Conservation (phyloP, 2,113 vertebrate species). For the Casuarius casuarius region DNA sequence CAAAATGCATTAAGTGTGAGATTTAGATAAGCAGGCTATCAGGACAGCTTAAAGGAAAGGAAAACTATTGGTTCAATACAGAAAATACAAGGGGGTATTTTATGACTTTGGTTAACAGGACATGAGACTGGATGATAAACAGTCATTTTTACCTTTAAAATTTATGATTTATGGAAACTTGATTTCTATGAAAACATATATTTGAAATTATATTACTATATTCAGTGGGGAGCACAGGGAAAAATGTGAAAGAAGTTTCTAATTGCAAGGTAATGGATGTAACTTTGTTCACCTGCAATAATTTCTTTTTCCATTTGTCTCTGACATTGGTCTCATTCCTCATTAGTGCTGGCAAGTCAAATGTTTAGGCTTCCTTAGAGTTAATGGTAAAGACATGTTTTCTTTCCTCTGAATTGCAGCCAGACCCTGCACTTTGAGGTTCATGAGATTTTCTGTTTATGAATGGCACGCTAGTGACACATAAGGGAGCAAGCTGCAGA, state of each 20-base stretch:
- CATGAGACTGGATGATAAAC: not conserved
- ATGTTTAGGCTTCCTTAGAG: not conserved
- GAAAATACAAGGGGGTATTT: not conserved
- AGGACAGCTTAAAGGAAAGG: not conserved
- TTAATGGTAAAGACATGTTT: not conserved
- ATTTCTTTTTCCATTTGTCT: not conserved
- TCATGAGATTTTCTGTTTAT: conserved; percentile 38
- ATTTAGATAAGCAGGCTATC: not conserved
- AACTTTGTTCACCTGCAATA: not conserved
- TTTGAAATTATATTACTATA: not conserved
- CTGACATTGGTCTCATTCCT: not conserved
- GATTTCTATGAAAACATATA: not conserved
- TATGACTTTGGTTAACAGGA: not conserved
- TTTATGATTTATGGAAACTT: not conserved
- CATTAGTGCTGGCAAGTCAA: not conserved
- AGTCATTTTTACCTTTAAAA: not conserved
- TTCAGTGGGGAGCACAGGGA: not conserved
- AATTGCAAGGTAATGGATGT: not conserved
- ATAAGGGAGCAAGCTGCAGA: conserved; percentile 44
- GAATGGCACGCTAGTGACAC: conserved; percentile 7
- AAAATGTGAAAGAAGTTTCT: not conserved
- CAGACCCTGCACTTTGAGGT: not conserved
- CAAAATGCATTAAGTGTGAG: not conserved
- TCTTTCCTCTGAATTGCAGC: conserved; percentile 1
- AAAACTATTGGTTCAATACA: not conserved